phyloP scores from a whole-genome alignment of 2,888 invertebrate genomes.

The Omphaloscelis lunosa region DNA sequence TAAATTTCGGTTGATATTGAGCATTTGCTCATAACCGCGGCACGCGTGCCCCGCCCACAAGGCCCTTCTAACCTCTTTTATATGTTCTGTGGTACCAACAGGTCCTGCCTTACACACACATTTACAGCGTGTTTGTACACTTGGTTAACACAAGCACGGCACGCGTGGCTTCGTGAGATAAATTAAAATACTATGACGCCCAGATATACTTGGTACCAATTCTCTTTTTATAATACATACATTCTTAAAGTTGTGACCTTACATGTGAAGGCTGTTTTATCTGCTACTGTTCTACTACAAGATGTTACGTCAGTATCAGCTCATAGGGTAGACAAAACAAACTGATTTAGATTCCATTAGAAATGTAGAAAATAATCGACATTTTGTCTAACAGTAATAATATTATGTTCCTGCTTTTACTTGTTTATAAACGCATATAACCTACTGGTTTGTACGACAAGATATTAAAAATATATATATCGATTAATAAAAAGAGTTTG shows the following conservation, averaged over 20 bases:
- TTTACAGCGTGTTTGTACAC: no score
- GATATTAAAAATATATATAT: background rate
- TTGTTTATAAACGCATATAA: constrained; percentile 10
- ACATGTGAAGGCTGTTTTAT: constrained; percentile 7
- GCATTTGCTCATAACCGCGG: no score
- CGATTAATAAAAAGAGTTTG: background rate
- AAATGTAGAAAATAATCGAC: background rate
- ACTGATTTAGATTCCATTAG: background rate
- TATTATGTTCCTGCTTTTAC: background rate
- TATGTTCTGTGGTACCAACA: no score
- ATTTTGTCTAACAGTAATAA: background rate
- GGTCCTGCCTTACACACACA: no score
- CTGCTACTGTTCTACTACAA: background rate
- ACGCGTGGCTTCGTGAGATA: no score
- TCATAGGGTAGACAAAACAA: background rate
- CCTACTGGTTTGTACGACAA: background rate
- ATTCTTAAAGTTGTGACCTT: background rate
- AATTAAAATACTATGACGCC: no score
- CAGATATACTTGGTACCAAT: background rate
- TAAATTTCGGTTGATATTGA: no score
- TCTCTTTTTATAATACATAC: background rate
- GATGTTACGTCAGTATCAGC: background rate
- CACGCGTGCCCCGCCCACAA: no score
- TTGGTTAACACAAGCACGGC: no score
- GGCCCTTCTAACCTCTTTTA: no score